Evolutionary conservation across 2,113 vertebrate species (phyloP), one percentile per base, ranked within the genome.

Genomic region (Antigone vipio): DNA sequence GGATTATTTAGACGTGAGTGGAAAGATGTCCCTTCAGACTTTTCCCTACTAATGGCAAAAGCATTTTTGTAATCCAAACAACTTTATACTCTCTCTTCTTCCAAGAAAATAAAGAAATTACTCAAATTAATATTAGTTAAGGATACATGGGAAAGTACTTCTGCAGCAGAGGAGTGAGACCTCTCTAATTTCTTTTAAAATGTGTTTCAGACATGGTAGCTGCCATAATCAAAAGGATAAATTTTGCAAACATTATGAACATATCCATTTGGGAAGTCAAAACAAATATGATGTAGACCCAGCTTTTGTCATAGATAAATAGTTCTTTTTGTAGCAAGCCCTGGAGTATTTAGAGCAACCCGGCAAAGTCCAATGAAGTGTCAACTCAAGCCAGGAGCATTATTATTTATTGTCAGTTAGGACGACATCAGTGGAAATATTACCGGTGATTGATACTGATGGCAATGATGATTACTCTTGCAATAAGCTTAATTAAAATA

Each of bases 401-500:
- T 97, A 99, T 99, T 97, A 98, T 98, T 99, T 99, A 98, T 97
- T 87, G 97, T 98, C 98, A 98, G 63, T 94, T 77, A 84, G 91
- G 91, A 95, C 96, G 95, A 97, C 97, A 97, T 98, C 94, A 98
- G 97, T 97, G 96, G 97, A 98, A 98, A 98, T 98, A 90, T 97
- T 94, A 91, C 96, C 82, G 91, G 96, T 99, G 98, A 99, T 98
- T 98, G 98, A 99, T 99, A 98, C 98, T 98, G 98, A 99, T 63
- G 68, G 98, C 97, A 96, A 97, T 96, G 98, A 99, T 99, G 98
- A 99, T 99, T 98, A 98, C 98, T 99, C 98, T 99, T 99, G 98
- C 98, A 99, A 99, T 99, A 98, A 99, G 98, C 98, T 98, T 99
- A 99, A 99, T 99, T 99, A 98, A 99, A 99, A 98, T 98, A 99